Conservation (phyloP, 2,797 vertebrate species). For the Pteronotus mesoamericanus region DNA sequence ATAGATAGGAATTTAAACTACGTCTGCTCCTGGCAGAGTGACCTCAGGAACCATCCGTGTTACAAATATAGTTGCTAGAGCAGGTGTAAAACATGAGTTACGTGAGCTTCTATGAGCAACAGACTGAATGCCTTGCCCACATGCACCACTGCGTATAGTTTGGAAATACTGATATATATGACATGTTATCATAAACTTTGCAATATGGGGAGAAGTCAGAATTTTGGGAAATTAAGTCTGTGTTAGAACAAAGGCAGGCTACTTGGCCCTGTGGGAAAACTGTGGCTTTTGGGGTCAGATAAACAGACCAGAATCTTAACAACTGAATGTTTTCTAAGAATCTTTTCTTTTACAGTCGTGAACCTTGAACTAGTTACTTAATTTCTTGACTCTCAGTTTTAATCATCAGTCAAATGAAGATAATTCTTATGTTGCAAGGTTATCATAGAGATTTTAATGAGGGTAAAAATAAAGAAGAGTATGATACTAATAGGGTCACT, state of each 20-base stretch:
- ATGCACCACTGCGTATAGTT: not conserved
- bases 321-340: not conserved
- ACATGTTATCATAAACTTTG: not conserved
- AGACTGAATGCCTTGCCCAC: not conserved
- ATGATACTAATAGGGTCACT: not conserved
- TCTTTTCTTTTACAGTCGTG: not conserved
- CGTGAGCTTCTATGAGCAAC: not conserved
- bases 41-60: not conserved
- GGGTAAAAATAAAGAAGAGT: not conserved
- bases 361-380: not conserved
- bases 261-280: not conserved
- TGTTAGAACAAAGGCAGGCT: slow-evolving; percentile 15
- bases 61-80: not conserved
- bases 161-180: not conserved
- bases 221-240: not conserved
- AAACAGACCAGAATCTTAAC: not conserved
- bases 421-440: not conserved
- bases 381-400: not conserved
- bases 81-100: not conserved
- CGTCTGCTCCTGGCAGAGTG: not conserved
- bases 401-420: not conserved
- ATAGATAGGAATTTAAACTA: not conserved
- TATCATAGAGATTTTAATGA: not conserved
- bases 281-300: not conserved
- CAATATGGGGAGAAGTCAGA: not conserved